phyloP scores from a whole-genome alignment of 1,140 invertebrate species.

The Oryctes rhinoceros region DNA sequence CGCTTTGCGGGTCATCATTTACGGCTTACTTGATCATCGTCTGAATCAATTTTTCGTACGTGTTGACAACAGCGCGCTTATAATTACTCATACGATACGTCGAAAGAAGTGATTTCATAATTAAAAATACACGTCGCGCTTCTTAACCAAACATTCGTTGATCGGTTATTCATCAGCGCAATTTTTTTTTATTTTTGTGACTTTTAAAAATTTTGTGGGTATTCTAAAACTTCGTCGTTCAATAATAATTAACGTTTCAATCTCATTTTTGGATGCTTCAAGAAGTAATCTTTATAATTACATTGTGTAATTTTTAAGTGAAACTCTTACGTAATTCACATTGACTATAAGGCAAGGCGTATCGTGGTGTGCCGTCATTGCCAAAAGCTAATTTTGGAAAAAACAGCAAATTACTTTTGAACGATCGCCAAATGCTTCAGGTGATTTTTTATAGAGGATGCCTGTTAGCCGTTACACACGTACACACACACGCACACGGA shows the following conservation, averaged over 20 bases:
- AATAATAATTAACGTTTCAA: not conserved
- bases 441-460: slow-evolving; percentile 23
- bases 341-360: not conserved
- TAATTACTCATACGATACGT: not conserved
- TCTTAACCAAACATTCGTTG: not conserved
- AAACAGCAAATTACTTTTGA: slow-evolving; percentile 35
- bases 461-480: not conserved
- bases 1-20: slow-evolving; percentile 25
- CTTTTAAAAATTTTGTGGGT: not conserved
- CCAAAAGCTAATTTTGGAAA: slow-evolving; percentile 32
- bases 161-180: not conserved
- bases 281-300: not conserved
- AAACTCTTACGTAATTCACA: not conserved
- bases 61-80: not conserved
- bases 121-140: not conserved
- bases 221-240: not conserved
- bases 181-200: not conserved
- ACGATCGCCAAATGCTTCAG: slow-evolving; percentile 18
- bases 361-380: slow-evolving; percentile 11
- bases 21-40: not conserved
- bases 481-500: too few species aligned
- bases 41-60: slow-evolving; percentile 6
- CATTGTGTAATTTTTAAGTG: slow-evolving; percentile 8
- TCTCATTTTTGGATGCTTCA: not conserved
- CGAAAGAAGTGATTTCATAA: slow-evolving; percentile 10